Evolutionary conservation across 2,113 vertebrate genomes (phyloP), one percentile per base, ranked within the genome.

Genomic region (Bombycilla garrulus): DNA sequence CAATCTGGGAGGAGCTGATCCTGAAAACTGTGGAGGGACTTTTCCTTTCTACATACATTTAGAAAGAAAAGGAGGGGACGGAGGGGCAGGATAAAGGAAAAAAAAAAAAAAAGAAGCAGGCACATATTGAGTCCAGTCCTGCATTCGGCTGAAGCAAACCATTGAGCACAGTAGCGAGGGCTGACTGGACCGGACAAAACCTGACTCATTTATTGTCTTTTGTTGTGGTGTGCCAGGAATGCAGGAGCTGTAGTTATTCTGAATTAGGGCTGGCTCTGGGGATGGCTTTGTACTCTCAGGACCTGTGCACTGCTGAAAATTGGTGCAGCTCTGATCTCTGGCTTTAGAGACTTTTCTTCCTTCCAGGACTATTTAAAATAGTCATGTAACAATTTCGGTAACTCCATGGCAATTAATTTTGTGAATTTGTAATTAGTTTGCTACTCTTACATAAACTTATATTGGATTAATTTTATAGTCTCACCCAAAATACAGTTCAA

Each of bases 151-250:
- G 86, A 96, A 88, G 82, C 90, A 93, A 66, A 79, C 16, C 88
- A 92, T 48, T 94, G 92, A 91, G 67, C 87, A 84, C 69, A 44
- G 91, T 72, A 81, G 69, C 7, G 0, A 86, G 92, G 45, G 57
- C 70, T 94, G 92, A 93, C 86, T 89, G 90, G 93, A 95, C 83
- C 15, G 48, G 62, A 81, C 93, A 97, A 90, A 94, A 93, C 92
- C 81, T 60, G 91, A 71, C 77, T 89, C 69, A 6, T 91, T 95
- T 89, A 81, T 87, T 82, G 69, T 80, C 96, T 86, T 93, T 89
- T 95, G 96, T 87, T 86, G 81, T 88, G 92, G 60, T 89, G 92
- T 51, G 61, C 65, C 69, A 87, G 91, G 86, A 93, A 97, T 89
- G 83, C 78, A 84, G 94, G 91, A 95, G 77, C 57, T 64, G 76